Percentiles rank a stretch among this genome's conserved stretches.
Evolutionary conservation across 1,140 invertebrate species (phyloP).

Genomic region (Atta texana): DNA sequence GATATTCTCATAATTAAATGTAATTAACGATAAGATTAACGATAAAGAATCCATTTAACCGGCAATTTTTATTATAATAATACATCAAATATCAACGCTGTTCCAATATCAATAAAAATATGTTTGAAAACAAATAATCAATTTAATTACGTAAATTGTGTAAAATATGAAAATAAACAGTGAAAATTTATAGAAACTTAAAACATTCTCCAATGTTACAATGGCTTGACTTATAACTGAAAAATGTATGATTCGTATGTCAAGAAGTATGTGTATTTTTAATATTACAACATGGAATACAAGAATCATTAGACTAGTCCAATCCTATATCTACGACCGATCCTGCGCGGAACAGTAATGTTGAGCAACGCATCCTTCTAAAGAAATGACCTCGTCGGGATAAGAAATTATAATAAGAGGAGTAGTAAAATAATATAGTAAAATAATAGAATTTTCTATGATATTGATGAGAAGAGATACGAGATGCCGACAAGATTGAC

Average conservation of each 20-base stretch:
- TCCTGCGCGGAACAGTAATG: constrained; percentile 55
- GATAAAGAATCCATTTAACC: neutral
- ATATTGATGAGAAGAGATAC: neutral
- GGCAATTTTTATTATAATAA: neutral
- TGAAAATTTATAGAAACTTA: neutral
- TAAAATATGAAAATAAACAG: neutral
- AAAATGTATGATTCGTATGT: neutral
- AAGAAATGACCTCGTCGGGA: constrained; percentile 33
- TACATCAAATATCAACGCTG: neutral
- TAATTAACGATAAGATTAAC: neutral
- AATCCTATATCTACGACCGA: constrained; percentile 8
- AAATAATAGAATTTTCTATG: neutral
- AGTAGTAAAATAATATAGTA: constrained; percentile 2
- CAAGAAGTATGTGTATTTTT: neutral
- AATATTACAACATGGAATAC: neutral
- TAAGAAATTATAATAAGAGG: neutral
- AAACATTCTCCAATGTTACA: neutral
- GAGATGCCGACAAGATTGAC: neutral
- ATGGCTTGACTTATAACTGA: neutral
- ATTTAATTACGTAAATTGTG: neutral
- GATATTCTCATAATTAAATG: neutral
- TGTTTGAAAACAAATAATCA: neutral
- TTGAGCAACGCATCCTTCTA: neutral
- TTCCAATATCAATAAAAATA: neutral
- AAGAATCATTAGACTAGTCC: constrained; percentile 48